Base-by-base conservation (phyloP, 1,140 invertebrate species). In the Lepidurus packardi region DNA sequence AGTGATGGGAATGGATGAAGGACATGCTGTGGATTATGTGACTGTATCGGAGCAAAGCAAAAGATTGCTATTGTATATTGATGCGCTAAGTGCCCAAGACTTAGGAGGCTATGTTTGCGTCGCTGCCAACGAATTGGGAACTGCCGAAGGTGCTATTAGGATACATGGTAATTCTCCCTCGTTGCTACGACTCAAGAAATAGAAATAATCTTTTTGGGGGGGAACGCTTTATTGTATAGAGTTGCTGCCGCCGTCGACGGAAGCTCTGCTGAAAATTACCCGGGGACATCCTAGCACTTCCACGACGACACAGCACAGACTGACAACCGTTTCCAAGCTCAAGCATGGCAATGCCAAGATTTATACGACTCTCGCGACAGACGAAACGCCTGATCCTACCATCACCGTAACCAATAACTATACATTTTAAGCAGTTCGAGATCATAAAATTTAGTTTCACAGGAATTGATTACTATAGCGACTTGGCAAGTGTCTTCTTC, bases 71-170 rank as follows among this genome's bases (percentile, higher is more conserved):
- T 65, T 65, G 53, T 65, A 65, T 65, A 65, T 65, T 65, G 53
- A 65, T 65, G 53, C 53, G 53, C 53, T 65, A 65, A 65, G 53
- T 65, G 53, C 53, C 21, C 53, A 65, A 65, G 53, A 65, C 21
- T 65, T 65, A 65, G 53, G 53, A 65, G 16, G 16, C 53, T 65
- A 65, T 65, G 53, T 65, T 65, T 65, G 53, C 53, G 8, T 65
- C 16, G 53, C 53, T 7, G 21, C 16, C 16, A 65, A 65, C 53
- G 53, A 65, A n/a, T 16, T 65, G 9, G 53, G 53, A 65, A 65
- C 53, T 7, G 53, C 13, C 16, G 53, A 65, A 65, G 53, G 53
- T 21, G 16, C 21, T 16, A 65, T 65, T 16, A 65, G 53, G 13
- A 65, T 65, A n/a, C 53, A 65, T 21, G 53, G 53, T 65, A 65